Base-by-base conservation (phyloP, 1,140 invertebrate genomes). In the Hylaeus volcanicus region DNA sequence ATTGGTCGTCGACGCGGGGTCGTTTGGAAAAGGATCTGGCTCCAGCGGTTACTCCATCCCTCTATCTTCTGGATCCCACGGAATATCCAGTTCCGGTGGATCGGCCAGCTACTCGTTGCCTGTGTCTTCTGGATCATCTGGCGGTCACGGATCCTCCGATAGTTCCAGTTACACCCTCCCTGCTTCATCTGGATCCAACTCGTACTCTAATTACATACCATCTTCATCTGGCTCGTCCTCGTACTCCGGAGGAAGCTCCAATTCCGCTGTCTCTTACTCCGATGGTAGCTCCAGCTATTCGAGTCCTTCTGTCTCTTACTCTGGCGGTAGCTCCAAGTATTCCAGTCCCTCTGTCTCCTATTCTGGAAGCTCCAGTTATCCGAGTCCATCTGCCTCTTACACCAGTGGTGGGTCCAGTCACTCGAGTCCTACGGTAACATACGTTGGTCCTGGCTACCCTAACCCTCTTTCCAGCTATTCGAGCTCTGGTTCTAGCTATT, bases 141-240 rank as follows among this genome's bases (percentile, higher is more conserved):
- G 43, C 56, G 12, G 78, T 14, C 91, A 90, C 51, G 86, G 87
- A 3, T 89, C 91, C 0, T 87, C 89, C 1, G 89, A 89, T 8
- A 88, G 87, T 39, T 87, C 90, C 1, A 91, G 81, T 15, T 93
- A 93, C 51, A 82, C 77, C 26, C 69, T 92, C 2, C 91, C 92
- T 0, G 76, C 88, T 51, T 86, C 90, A 4, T 84, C 90, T 0
- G 64, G 82, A 1, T 79, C 85, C 8, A 74, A 73, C n/a, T 81
- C 88, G 0, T 81, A 88, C 5, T 76, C 83, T 6, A 88, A 86
- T 56, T 92, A 91, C 55, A 41, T 81, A 4, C 89, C 91, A 5
- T 69, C 88, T 5, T 89, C 90, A 1, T 90, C 89, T 0, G 85
- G 90, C 0, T 6, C 9, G 3, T 68, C 55, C 3, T 69, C 78